Percentiles rank a stretch among this genome's conserved stretches.
These are phyloP conservation scores for Gymnodraco acuticeps DNA, from an alignment of 2,797 vertebrate genomes.

Conservation along the genomic window DNA sequence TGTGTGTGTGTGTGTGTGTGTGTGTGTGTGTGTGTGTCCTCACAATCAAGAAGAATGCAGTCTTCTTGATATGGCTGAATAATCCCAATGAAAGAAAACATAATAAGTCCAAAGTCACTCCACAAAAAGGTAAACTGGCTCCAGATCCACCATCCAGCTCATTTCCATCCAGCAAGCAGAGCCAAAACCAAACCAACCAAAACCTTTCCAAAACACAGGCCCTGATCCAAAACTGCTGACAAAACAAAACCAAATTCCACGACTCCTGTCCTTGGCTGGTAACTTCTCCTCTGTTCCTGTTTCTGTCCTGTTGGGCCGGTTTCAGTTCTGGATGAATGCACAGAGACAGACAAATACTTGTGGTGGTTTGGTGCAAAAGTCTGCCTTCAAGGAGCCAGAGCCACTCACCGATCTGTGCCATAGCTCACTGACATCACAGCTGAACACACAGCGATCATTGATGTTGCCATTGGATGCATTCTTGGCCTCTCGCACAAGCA, in stretches of 20 bases:
- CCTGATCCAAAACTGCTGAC: slow-evolving; percentile 36
- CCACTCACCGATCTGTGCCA: slow-evolving; percentile 40
- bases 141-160: slow-evolving; percentile 18
- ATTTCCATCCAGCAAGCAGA: slow-evolving; percentile 43
- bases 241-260: slow-evolving; percentile 43
- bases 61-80: too few species aligned
- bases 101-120: too few species aligned
- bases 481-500: not conserved
- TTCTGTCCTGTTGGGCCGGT: slow-evolving; percentile 36
- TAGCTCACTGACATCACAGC: slow-evolving; percentile 25
- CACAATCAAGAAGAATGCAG: too few species aligned
- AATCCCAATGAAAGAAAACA: too few species aligned
- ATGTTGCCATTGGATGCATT: slow-evolving; percentile 30
- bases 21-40: too few species aligned
- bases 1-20: too few species aligned
- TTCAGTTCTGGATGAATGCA: slow-evolving; percentile 39
- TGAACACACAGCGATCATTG: slow-evolving; percentile 32
- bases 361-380: slow-evolving; percentile 35
- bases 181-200: slow-evolving; percentile 44
- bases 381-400: slow-evolving; percentile 25
- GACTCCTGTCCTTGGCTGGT: slow-evolving; percentile 36
- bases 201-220: slow-evolving; percentile 12
- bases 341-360: slow-evolving; percentile 17
- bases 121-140: not conserved
- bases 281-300: slow-evolving; percentile 29